Base-by-base conservation (phyloP, 2,888 invertebrate genomes). In the Drosophila subsilvestris region DNA sequence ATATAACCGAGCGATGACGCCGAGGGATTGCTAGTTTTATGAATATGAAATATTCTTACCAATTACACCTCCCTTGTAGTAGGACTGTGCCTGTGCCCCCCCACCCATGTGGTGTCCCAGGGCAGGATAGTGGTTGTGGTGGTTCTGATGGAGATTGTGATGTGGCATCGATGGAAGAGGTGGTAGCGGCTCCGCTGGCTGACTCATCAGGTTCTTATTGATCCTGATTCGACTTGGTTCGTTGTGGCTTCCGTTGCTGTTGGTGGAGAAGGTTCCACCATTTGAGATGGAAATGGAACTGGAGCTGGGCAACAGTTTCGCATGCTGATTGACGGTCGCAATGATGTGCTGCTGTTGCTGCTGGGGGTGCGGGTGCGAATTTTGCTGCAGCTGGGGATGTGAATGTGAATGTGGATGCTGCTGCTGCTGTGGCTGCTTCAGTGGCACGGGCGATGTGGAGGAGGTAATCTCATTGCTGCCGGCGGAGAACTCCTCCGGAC, bases 381-480 rank as follows among this genome's bases (percentile, higher is more conserved):
- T 68, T 45, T 51, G 58, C 68, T 75, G 59, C 63, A 55, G 60
- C 42, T 55, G 59, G 42, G 67, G 57, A 62, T 73, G 76, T 53
- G 67, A 57, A 7, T 45, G 75, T 29, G 22, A 60, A 63, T 75
- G 65, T 51, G n/a, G n/a, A n/a, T 59, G 67, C 25, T 66, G 63
- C 66, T 69, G 61, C 10, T 50, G 63, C 61, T 37, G 37, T 37
- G 37, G 55, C 61, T 61, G 63, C 44, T 57, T 49, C 25, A 68
- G 58, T 51, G 91, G 90, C 60, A 94, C 93, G 42, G 94, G 94
- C 51, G 94, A 94, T 49, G 94, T 94, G n/a, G 94, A 94, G 14
- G 94, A 94, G 37, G 94, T 94, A 60, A 94, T 94, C 78, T 94
- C 94, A 88, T 94, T 94, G 68, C 94, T 94, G 75, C 93, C 93